These are phyloP conservation scores for Drosophila quadrilineata DNA, from an alignment of 1,140 invertebrate species.

Conservation along the genomic window DNA sequence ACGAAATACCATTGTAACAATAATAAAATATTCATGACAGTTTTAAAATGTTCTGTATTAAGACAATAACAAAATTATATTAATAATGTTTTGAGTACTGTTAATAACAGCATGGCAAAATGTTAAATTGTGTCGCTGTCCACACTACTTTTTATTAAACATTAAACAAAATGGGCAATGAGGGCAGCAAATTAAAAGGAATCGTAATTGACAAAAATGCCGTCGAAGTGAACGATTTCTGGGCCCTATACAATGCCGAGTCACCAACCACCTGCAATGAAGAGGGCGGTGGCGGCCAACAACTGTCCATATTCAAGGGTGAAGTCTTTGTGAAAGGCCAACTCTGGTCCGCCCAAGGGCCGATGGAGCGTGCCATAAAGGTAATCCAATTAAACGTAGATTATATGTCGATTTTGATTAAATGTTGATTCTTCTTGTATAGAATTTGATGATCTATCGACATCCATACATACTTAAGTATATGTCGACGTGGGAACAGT, in stretches of 20 bases:
- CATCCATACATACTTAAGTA: conserved; percentile 91
- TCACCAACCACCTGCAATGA: conserved; percentile 83
- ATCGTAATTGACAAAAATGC: conserved; percentile 88
- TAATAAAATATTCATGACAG: no score
- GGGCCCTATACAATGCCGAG: conserved; percentile 87
- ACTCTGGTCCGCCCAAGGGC: conserved; percentile 85
- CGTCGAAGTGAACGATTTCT: conserved; percentile 89
- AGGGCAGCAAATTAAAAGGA: conserved; percentile 86
- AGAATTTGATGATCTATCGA: conserved; percentile 91
- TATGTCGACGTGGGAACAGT: conserved; percentile 89
- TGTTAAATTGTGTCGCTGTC: conserved; percentile 17
- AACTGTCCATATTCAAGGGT: conserved; percentile 88
- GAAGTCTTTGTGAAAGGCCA: conserved; percentile 84
- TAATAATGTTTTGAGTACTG: neutral
- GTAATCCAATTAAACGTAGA: conserved; percentile 81
- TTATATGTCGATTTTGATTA: neutral
- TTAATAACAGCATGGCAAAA: conserved; percentile 17
- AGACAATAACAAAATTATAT: no score
- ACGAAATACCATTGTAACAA: no score
- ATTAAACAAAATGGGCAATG: conserved; percentile 86
- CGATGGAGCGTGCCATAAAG: conserved; percentile 88
- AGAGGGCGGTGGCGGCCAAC: conserved; percentile 84
- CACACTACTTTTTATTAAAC: conserved; percentile 26
- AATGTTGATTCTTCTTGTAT: conserved; percentile 44
- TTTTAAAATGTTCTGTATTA: no score